These are phyloP conservation scores for Polydrusus cervinus DNA, from an alignment of 2,888 invertebrate genomes.

Conservation along the genomic window DNA sequence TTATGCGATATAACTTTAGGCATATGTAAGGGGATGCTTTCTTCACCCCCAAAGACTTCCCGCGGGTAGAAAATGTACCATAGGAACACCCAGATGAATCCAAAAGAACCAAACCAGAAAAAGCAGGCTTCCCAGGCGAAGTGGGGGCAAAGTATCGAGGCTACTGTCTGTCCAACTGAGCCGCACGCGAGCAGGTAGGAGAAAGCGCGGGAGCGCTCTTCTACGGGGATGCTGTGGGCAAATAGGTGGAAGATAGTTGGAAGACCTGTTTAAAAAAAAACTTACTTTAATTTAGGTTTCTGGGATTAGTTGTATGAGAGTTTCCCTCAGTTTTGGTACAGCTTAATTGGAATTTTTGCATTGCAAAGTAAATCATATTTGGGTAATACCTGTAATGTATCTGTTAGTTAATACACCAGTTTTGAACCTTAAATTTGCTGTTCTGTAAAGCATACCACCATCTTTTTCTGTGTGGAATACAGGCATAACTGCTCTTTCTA, in stretches of 20 bases:
- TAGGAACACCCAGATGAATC: slow-evolving; percentile 79
- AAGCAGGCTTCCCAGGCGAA: slow-evolving; percentile 80
- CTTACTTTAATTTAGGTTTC: not conserved
- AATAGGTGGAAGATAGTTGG: slow-evolving; percentile 86
- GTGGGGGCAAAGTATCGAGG: slow-evolving; percentile 82
- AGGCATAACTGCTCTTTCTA: too few species aligned
- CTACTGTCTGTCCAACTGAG: slow-evolving; percentile 84
- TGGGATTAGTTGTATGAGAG: too few species aligned
- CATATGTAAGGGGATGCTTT: slow-evolving; percentile 75
- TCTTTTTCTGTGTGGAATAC: too few species aligned
- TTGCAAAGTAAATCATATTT: too few species aligned
- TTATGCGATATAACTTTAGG: slow-evolving; percentile 74
- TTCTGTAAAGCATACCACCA: too few species aligned
- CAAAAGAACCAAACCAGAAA: slow-evolving; percentile 80
- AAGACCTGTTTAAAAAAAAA: slow-evolving; percentile 73
- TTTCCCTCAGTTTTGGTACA: too few species aligned
- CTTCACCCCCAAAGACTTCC: slow-evolving; percentile 70
- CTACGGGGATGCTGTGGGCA: slow-evolving; percentile 81
- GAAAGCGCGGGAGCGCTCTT: slow-evolving; percentile 82
- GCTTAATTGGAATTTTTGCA: too few species aligned
- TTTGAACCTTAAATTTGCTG: too few species aligned
- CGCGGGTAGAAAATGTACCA: slow-evolving; percentile 80
- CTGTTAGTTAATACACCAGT: too few species aligned
- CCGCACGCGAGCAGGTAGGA: slow-evolving; percentile 83
- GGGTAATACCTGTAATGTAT: too few species aligned